Percentiles rank a stretch among this genome's conserved stretches.
These are phyloP conservation scores for Caranx melampygus DNA, from an alignment of 2,113 vertebrate genomes.

Conservation along the genomic window DNA sequence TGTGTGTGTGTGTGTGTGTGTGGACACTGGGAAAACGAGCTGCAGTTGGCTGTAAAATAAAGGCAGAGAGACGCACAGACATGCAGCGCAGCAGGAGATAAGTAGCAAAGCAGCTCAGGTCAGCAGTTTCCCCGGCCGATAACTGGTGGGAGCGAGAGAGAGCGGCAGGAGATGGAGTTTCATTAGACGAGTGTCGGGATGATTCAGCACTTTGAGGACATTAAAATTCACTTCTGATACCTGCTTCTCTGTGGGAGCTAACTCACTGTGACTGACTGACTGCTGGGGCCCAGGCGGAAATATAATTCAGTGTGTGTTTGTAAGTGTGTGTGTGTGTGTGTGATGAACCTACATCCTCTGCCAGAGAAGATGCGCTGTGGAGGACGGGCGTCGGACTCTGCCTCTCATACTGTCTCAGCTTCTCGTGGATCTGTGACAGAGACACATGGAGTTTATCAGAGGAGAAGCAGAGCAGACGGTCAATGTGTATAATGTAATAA, in stretches of 20 bases:
- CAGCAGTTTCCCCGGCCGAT: slow-evolving; percentile 71
- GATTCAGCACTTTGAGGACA: slow-evolving; percentile 75
- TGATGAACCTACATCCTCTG: slow-evolving; percentile 90
- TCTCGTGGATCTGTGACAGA: slow-evolving; percentile 93
- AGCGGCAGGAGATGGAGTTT: slow-evolving; percentile 71
- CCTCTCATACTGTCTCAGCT: slow-evolving; percentile 92
- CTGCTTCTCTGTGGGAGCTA: slow-evolving; percentile 50
- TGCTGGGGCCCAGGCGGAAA: slow-evolving; percentile 30
- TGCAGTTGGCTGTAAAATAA: slow-evolving; percentile 19
- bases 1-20: not conserved
- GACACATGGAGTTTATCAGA: not conserved
- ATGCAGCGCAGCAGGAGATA: slow-evolving; percentile 26
- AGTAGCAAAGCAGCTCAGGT: slow-evolving; percentile 53
- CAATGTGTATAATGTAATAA: too few species aligned
- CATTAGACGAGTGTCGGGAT: slow-evolving; percentile 57
- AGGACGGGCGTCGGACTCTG: slow-evolving; percentile 93
- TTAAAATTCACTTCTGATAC: slow-evolving; percentile 66
- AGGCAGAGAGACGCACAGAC: slow-evolving; percentile 32
- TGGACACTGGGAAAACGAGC: not conserved
- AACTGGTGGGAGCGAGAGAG: slow-evolving; percentile 49
- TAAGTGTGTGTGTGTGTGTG: slow-evolving; percentile 32
- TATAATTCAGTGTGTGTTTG: slow-evolving; percentile 44
- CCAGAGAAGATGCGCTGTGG: slow-evolving; percentile 91
- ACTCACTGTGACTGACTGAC: slow-evolving; percentile 50
- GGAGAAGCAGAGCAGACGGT: too few species aligned